Conservation (phyloP, 2,888 invertebrate genomes). For the Syrista parreyssii region DNA sequence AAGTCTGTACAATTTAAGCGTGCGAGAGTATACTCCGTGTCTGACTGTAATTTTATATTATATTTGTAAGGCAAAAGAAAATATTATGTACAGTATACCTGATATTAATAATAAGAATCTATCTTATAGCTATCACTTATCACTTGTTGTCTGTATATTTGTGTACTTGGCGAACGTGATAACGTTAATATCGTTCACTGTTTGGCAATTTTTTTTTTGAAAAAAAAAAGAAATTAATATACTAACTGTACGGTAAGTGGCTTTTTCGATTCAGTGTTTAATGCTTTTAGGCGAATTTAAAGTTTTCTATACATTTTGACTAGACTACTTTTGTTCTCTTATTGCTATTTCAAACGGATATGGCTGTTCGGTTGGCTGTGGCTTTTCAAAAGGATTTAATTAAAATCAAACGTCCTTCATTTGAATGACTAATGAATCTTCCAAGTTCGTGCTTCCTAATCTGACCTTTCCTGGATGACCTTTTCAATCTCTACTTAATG, state of each 20-base stretch:
- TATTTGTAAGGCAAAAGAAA: conserved; percentile 63
- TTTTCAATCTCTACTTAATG: neutral
- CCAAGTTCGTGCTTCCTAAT: neutral
- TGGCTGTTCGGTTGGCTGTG: neutral
- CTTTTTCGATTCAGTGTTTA: neutral
- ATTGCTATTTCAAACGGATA: neutral
- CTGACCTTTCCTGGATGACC: neutral
- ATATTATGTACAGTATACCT: conserved; percentile 64
- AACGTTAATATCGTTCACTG: neutral
- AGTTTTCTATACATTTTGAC: neutral
- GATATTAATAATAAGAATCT: conserved; percentile 63
- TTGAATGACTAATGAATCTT: neutral
- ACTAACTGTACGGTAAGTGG: neutral
- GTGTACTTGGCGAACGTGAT: neutral
- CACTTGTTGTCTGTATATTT: neutral
- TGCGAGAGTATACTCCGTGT: conserved; percentile 55
- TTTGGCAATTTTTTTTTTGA: neutral
- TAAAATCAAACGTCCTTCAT: neutral
- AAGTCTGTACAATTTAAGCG: conserved; percentile 35
- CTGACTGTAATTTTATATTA: conserved; percentile 65
- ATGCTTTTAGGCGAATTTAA: neutral
- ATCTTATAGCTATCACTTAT: conserved; percentile 45
- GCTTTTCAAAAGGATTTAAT: neutral
- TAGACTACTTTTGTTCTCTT: neutral
- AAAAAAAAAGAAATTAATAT: neutral